Conservation (phyloP, 2,113 vertebrate species). For the Microcebus jonahi region DNA sequence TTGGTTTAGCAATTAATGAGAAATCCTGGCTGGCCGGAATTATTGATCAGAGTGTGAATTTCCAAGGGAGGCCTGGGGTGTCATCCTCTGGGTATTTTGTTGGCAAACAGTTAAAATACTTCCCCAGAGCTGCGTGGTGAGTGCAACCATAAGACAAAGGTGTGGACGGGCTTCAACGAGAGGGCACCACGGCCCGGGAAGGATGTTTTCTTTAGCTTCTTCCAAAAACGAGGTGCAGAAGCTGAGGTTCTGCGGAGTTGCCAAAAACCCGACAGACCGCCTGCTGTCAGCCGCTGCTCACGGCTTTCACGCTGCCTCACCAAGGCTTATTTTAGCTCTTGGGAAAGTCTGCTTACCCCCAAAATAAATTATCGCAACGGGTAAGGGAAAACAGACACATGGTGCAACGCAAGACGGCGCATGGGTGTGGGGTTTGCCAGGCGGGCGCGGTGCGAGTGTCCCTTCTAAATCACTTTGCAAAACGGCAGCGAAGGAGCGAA, state of each 20-base stretch:
- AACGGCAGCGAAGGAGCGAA: background rate
- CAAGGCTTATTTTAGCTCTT: background rate
- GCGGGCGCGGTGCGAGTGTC: accelerated
- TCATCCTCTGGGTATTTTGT: background rate
- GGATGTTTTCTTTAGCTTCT: background rate
- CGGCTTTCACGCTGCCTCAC: background rate
- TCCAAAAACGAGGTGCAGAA: background rate
- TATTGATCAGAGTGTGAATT: accelerated
- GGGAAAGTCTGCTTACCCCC: background rate
- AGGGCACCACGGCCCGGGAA: background rate
- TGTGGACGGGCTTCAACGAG: accelerated
- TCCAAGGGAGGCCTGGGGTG: background rate
- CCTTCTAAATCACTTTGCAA: too few species aligned
- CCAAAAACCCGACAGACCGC: background rate
- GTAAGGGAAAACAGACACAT: background rate
- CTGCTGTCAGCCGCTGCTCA: background rate
- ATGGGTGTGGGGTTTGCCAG: too few species aligned
- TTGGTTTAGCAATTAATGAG: background rate
- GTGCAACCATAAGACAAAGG: accelerated
- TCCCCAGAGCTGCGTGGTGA: background rate
- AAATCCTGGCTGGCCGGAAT: background rate
- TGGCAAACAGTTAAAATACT: background rate
- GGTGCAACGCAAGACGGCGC: background rate
- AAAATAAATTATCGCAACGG: background rate
- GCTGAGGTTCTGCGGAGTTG: background rate